A percentile compares a stretch with the other conserved stretches of the same genome.
phyloP scores from a whole-genome alignment of 92 coral and sea anemone species.

The Porites cylindrica region DNA sequence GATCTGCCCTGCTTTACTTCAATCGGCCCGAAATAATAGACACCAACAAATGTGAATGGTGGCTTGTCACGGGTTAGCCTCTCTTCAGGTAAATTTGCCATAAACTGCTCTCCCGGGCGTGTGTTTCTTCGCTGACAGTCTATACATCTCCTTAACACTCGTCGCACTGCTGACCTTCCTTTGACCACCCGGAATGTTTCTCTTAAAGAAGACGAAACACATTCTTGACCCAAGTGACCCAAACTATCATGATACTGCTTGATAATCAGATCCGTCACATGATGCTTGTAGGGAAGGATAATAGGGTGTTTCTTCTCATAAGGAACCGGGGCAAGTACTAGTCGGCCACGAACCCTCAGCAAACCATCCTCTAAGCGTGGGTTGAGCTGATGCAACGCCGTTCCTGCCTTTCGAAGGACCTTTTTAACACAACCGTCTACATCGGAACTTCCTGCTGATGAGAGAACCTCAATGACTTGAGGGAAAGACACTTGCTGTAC shows the following conservation, averaged over 20 bases:
- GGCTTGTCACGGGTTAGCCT: conserved; percentile 57
- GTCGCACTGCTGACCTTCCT: too few species aligned
- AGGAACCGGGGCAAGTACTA: not conserved
- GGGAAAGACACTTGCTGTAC: conserved; percentile 53
- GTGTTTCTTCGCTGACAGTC: too few species aligned
- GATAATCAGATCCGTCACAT: not conserved
- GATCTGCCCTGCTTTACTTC: conserved; percentile 71
- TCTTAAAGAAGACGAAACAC: not conserved
- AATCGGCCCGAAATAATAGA: conserved; percentile 35
- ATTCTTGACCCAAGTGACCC: not conserved
- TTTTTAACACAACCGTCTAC: not conserved
- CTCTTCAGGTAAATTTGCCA: conserved; percentile 67
- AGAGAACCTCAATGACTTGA: not conserved
- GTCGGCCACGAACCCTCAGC: not conserved
- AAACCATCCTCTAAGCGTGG: not conserved
- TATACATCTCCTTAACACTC: too few species aligned
- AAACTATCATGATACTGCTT: not conserved
- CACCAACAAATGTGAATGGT: conserved; percentile 64
- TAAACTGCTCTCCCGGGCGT: conserved; percentile 57
- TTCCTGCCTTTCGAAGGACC: not conserved
- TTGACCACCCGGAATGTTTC: too few species aligned
- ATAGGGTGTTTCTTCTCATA: conserved; percentile 1
- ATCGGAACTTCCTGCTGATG: not conserved
- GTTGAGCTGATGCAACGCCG: not conserved
- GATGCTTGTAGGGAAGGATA: conserved; percentile 7